Evolutionary conservation across 2,797 vertebrate genomes (phyloP).

Genomic region (Xenops minutus): DNA sequence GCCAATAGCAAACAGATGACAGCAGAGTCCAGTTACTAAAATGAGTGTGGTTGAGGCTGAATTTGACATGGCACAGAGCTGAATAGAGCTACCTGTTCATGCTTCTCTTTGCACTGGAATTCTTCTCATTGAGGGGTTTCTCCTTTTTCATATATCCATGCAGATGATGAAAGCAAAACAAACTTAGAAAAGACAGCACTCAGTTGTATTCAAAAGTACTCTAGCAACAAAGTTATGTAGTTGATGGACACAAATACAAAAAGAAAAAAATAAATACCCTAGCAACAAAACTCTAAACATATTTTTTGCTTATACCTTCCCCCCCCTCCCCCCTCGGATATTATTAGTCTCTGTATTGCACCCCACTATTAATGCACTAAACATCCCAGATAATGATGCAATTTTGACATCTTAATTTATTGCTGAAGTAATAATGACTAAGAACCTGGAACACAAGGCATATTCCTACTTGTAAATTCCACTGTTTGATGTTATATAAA

Average conservation of each 20-base stretch:
- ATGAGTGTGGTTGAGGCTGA: neutral
- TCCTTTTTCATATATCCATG: neutral
- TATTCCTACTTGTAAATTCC: neutral
- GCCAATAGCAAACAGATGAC: neutral
- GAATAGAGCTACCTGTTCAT: neutral
- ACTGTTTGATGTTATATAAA: neutral
- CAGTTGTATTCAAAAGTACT: neutral
- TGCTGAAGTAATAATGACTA: neutral
- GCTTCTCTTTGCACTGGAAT: neutral
- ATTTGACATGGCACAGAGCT: neutral
- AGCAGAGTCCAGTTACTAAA: neutral
- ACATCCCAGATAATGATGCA: neutral
- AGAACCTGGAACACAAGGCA: neutral
- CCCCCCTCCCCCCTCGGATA: rapidly evolving
- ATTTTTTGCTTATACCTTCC: neutral
- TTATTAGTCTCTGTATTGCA: neutral
- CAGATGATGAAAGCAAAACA: neutral
- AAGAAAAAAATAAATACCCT: neutral
- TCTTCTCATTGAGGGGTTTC: neutral
- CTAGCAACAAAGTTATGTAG: neutral
- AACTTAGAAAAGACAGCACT: neutral
- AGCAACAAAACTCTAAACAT: neutral
- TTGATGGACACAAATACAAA: neutral
- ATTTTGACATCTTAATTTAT: constrained; percentile 14
- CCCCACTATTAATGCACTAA: neutral